Conservation (phyloP, 2,888 invertebrate genomes). For the Eupithecia subfuscata region DNA sequence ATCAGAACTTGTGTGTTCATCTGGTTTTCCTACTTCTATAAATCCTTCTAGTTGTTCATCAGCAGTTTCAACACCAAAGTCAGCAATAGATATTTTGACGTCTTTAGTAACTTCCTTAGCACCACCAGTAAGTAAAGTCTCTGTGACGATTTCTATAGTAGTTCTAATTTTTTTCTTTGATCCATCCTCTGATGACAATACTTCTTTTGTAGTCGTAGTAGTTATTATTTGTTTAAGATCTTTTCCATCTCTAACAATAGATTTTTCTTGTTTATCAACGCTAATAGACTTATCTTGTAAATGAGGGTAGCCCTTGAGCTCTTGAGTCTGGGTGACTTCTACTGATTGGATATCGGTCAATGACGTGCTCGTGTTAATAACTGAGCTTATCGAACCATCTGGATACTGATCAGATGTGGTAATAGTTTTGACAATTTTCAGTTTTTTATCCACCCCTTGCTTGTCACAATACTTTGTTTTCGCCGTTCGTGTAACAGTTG, state of each 20-base stretch:
- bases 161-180: slow-evolving; percentile 69
- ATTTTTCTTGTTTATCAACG: slow-evolving; percentile 64
- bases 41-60: slow-evolving; percentile 68
- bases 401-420: slow-evolving; percentile 74
- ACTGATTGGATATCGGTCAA: slow-evolving; percentile 63
- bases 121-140: slow-evolving; percentile 68
- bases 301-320: slow-evolving; percentile 56
- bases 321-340: slow-evolving; percentile 46
- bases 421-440: slow-evolving; percentile 64
- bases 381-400: slow-evolving; percentile 62
- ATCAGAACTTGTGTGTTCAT: slow-evolving; percentile 58
- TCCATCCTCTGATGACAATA: slow-evolving; percentile 57
- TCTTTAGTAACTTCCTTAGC: slow-evolving; percentile 74
- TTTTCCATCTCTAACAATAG: slow-evolving; percentile 58
- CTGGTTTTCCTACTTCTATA: slow-evolving; percentile 59
- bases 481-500: slow-evolving; percentile 59
- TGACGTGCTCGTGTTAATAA: slow-evolving; percentile 67
- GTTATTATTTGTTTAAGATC: slow-evolving; percentile 68
- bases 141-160: slow-evolving; percentile 68
- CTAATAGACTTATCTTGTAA: slow-evolving; percentile 64
- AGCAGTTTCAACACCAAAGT: slow-evolving; percentile 62
- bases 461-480: slow-evolving; percentile 63
- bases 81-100: slow-evolving; percentile 71
- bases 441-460: slow-evolving; percentile 55
- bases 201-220: slow-evolving; percentile 73